A percentile compares a stretch with the other conserved stretches of the same genome.
Conservation (phyloP, 2,113 vertebrate species). For the Macrotis lagotis region DNA sequence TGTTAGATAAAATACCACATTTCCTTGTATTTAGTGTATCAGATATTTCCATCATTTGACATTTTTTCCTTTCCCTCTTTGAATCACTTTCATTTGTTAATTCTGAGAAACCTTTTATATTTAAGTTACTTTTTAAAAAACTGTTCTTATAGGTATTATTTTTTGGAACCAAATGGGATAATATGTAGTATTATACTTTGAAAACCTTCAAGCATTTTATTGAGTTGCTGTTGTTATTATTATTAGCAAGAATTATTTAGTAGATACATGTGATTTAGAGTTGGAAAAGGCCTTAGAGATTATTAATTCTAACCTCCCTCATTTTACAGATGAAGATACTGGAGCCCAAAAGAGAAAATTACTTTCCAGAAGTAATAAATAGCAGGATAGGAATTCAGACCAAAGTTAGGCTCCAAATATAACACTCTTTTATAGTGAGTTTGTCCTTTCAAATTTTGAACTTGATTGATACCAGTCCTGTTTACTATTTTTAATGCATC, state of each 20-base stretch:
- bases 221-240: background rate
- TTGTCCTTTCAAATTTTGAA: background rate
- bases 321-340: background rate
- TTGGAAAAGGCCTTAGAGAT: background rate
- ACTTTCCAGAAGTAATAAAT: background rate
- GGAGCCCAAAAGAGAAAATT: background rate
- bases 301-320: background rate
- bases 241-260: background rate
- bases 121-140: background rate
- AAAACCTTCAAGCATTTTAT: background rate
- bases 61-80: background rate
- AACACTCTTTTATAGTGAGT: background rate
- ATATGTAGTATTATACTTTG: background rate
- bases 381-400: background rate
- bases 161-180: background rate
- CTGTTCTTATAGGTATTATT: background rate
- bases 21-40: background rate
- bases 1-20: background rate
- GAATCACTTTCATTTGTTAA: background rate
- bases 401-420: background rate
- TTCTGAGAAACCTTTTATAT: background rate
- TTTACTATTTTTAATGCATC: background rate
- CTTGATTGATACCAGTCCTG: background rate
- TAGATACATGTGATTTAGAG: background rate
- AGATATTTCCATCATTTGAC: background rate